Percentiles rank a stretch among this genome's conserved stretches.
These are phyloP conservation scores for Penaeus chinensis DNA, from an alignment of 1,140 invertebrate species.

Conservation along the genomic window DNA sequence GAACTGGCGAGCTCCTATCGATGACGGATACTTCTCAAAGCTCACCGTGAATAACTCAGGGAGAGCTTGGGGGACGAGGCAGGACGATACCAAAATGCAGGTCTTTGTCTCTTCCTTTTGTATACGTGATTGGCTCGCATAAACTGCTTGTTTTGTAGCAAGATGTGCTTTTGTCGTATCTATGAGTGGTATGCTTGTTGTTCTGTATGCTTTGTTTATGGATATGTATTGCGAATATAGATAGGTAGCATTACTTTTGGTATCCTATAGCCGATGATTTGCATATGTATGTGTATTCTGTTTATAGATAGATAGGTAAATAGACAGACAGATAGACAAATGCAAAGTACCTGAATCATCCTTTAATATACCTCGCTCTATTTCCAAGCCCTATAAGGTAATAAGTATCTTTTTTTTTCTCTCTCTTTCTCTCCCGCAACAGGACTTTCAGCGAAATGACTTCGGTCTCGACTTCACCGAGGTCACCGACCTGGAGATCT, in stretches of 20 bases:
- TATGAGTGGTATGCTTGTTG: background rate
- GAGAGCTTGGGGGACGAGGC: constrained; percentile 33
- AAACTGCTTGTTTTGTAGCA: no score
- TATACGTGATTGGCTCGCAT: no score
- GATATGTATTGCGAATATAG: background rate
- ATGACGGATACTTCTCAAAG: constrained; percentile 49
- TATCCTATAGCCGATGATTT: no score
- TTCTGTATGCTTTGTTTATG: background rate
- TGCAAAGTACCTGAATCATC: no score
- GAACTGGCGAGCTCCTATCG: constrained; percentile 31
- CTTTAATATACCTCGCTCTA: no score
- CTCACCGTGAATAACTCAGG: constrained; percentile 47
- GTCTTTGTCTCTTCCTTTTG: background rate
- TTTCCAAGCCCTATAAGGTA: no score
- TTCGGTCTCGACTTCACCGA: constrained; percentile 65
- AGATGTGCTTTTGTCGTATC: background rate
- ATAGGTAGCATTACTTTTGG: no score
- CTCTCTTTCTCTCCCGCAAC: background rate
- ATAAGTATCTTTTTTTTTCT: background rate
- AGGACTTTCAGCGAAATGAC: constrained; percentile 38
- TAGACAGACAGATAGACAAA: no score
- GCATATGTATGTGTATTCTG: no score
- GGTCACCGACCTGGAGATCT: constrained; percentile 78
- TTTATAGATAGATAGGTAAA: no score
- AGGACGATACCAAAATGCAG: constrained; percentile 31